Percentiles rank a stretch among this genome's conserved stretches.
These are phyloP conservation scores for Elaphurus davidianus DNA, from an alignment of 2,113 vertebrate species.

Conservation along the genomic window DNA sequence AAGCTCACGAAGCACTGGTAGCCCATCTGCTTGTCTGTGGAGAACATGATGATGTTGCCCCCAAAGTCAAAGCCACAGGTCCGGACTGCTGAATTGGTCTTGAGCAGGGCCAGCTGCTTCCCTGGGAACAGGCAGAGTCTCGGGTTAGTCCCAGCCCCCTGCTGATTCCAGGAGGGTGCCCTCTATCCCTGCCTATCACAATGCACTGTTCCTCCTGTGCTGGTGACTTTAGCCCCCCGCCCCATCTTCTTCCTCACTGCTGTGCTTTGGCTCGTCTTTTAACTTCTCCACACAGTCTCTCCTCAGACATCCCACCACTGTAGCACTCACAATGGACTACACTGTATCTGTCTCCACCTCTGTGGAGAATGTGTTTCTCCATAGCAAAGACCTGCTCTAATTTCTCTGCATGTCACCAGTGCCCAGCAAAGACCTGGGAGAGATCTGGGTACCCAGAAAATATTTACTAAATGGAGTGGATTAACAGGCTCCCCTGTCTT, in stretches of 20 bases:
- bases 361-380: not conserved
- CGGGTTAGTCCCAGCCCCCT: not conserved
- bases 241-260: not conserved
- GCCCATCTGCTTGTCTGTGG: conserved; percentile 99
- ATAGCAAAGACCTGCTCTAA: not conserved
- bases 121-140: conserved; percentile 79
- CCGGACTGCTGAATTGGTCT: conserved; percentile 96
- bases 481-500: not conserved
- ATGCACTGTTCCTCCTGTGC: not conserved
- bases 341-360: not conserved
- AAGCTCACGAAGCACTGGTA: conserved; percentile 97
- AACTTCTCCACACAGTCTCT: not conserved
- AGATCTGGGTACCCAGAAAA: not conserved
- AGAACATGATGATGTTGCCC: conserved; percentile 99
- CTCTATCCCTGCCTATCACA: not conserved
- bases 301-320: not conserved
- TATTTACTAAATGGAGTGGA: not conserved
- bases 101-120: conserved; percentile 93
- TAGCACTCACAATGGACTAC: not conserved
- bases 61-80: conserved; percentile 98
- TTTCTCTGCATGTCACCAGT: not conserved
- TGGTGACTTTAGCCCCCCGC: not conserved
- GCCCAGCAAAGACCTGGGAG: not conserved
- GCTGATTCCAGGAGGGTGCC: rapidly evolving
- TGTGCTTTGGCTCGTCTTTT: not conserved